Conservation (phyloP, 1,140 invertebrate genomes). For the Sitophilus oryzae region DNA sequence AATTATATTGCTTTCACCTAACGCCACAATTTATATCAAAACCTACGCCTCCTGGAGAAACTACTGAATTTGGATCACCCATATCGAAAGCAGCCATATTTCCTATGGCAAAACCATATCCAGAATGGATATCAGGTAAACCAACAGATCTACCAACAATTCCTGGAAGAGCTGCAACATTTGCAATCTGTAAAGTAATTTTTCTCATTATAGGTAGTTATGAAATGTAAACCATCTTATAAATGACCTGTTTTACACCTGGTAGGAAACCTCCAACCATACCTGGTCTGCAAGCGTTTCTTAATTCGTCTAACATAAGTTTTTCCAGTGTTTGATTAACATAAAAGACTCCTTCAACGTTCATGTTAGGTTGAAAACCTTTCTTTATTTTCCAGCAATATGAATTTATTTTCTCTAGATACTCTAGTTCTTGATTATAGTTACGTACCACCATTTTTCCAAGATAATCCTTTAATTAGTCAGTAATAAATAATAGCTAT, state of each 20-base stretch:
- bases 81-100: constrained; percentile 99
- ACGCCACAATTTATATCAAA: constrained; percentile 32
- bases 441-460: constrained; percentile 77
- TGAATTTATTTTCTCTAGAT: constrained; percentile 81
- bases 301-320: constrained; percentile 96
- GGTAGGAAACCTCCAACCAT: constrained; percentile 94
- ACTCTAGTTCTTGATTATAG: constrained; percentile 92
- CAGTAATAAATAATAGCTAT: too few relatives aligned
- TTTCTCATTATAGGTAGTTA: background rate
- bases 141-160: constrained; percentile 90
- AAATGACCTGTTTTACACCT: constrained; percentile 82
- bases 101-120: constrained; percentile 99
- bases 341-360: constrained; percentile 98
- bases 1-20: constrained; percentile 17
- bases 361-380: constrained; percentile 99
- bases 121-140: constrained; percentile 96
- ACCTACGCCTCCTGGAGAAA: constrained; percentile 71
- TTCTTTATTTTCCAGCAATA: constrained; percentile 94
- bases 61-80: constrained; percentile 84
- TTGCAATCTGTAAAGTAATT: constrained; percentile 65
- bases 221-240: background rate
- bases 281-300: constrained; percentile 82
- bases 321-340: constrained; percentile 90
- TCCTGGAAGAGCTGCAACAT: constrained; percentile 96
- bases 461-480: too few relatives aligned